phyloP scores from a whole-genome alignment of 1,140 invertebrate species.

The Diachasmimorpha longicaudata region DNA sequence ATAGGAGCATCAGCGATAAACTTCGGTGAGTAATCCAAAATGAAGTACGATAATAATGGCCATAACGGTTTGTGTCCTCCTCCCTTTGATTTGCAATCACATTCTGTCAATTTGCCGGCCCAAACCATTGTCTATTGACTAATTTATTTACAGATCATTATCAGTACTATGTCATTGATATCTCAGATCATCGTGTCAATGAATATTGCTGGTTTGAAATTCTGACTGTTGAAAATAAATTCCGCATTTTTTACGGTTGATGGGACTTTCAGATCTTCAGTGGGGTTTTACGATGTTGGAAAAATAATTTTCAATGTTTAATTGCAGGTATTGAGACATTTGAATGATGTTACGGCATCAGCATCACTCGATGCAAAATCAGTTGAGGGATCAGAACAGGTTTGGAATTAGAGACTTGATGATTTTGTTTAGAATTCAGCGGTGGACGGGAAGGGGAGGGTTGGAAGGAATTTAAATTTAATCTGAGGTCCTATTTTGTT shows the following conservation, averaged over 20 bases:
- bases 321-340: conserved; percentile 23
- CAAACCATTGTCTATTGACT: conserved; percentile 50
- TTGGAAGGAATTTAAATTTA: no score
- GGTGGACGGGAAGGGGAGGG: no score
- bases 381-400: conserved; percentile 49
- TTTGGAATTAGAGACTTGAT: conserved; percentile 21
- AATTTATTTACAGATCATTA: conserved; percentile 40
- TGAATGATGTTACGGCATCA: conserved; percentile 47
- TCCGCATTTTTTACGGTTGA: neutral
- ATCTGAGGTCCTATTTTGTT: no score
- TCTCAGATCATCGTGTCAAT: neutral
- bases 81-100: neutral
- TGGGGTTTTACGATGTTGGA: neutral
- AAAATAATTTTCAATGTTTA: neutral
- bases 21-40: conserved; percentile 49
- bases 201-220: no score
- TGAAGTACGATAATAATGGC: neutral
- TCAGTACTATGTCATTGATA: neutral
- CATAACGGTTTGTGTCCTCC: conserved; percentile 1
- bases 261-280: neutral
- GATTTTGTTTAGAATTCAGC: neutral
- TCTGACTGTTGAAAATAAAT: neutral
- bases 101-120: conserved; percentile 40
- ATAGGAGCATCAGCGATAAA: conserved; percentile 33
- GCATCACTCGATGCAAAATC: conserved; percentile 51